Percentiles rank a stretch among this genome's conserved stretches.
Conservation (phyloP, 2,797 vertebrate genomes). For the Sternarchorhynchus goeldii region DNA sequence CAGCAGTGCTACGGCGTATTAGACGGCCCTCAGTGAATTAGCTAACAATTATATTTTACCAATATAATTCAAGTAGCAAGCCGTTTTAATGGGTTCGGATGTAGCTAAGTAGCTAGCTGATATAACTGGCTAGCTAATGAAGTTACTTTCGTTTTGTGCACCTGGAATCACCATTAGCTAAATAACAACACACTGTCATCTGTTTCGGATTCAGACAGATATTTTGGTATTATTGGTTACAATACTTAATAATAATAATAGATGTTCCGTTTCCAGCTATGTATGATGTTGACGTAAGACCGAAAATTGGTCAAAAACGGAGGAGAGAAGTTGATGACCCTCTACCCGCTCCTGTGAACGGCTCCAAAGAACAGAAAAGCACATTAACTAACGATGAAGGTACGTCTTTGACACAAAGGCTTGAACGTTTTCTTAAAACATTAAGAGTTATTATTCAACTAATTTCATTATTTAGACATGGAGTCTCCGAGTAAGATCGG, state of each 20-base stretch:
- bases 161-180: background rate
- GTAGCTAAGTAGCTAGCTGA: background rate
- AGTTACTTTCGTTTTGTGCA: constrained; percentile 25
- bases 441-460: background rate
- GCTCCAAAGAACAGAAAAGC: constrained; percentile 50
- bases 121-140: background rate
- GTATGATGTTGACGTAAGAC: constrained; percentile 45
- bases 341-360: constrained; percentile 53
- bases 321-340: constrained; percentile 23
- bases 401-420: background rate
- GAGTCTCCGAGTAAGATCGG: constrained; percentile 64
- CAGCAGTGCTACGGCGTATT: too few species aligned
- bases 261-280: constrained; percentile 39
- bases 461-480: constrained; percentile 36
- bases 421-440: background rate
- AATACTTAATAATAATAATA: background rate
- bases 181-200: background rate
- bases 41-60: too few species aligned
- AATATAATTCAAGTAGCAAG: too few species aligned
- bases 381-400: constrained; percentile 52
- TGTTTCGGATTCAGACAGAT: too few species aligned
- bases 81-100: too few species aligned
- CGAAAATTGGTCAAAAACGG: constrained; percentile 64
- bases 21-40: too few species aligned
- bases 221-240: background rate